Evolutionary conservation across 2,113 vertebrate genomes (phyloP), one percentile per base, ranked within the genome.

Genomic region (Oenanthe melanoleuca): DNA sequence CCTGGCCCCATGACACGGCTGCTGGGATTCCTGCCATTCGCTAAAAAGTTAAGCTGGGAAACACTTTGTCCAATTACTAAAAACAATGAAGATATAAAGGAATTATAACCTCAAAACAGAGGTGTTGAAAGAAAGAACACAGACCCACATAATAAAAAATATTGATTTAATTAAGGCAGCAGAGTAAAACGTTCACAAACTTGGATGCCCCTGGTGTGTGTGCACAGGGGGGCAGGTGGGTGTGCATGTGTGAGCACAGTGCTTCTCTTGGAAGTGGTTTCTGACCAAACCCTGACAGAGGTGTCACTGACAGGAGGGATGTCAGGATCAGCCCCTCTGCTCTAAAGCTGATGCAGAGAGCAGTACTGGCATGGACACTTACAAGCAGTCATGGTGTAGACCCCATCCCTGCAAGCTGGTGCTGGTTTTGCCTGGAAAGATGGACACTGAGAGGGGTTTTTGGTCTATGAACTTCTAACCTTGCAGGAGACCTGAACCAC

Each of bases 11-110:
- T 92, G 81, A 96, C 82, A 94, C 3, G 4, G 80, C 71, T 95
- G 79, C 87, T 96, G 90, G 95, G 96, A 97, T 93, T 95, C 55
- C 56, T 96, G 96, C 95, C 96, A 97, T 88, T 90, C 2, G 0
- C 89, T 96, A 96, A 96, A 84, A 96, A 64, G 53, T 92, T 96
- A 96, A 96, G 86, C 85, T 80, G 84, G 53, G 95, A 95, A 97
- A 96, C 93, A 94, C 92, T 97, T 97, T 93, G 96, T 96, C 87
- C 80, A 94, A 96, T 97, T 97, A 96, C 92, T 80, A 91, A 93
- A 94, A 96, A 89, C 93, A 96, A 95, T 92, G 88, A 94, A 96
- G 95, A 97, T 89, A 96, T 92, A 94, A 96, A 97, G 82, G 83
- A 95, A 97, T 96, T 94, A 89, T 91, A 96, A 93, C 79, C 86